phyloP scores from a whole-genome alignment of 2,113 vertebrate genomes.

The Cynopterus brachyotis region DNA sequence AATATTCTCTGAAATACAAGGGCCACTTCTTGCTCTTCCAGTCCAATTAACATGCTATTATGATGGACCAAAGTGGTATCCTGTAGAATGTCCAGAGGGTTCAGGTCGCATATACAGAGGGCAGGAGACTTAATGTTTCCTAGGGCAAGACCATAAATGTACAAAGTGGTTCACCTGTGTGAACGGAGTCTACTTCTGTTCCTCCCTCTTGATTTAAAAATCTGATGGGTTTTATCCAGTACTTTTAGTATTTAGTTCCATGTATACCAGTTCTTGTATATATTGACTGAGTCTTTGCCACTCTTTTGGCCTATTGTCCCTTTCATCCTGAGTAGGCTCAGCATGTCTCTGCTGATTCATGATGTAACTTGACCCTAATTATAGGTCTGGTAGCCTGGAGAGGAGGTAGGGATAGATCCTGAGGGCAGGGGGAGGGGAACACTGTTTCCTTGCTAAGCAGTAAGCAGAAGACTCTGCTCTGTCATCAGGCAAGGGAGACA shows the following conservation, averaged over 20 bases:
- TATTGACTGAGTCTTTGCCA: not conserved
- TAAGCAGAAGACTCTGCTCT: not conserved
- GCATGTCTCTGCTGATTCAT: not conserved
- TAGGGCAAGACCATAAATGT: not conserved
- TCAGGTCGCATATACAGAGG: not conserved
- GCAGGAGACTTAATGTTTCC: not conserved
- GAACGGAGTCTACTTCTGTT: not conserved
- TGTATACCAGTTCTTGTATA: not conserved
- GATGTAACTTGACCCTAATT: not conserved
- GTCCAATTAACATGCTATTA: not conserved
- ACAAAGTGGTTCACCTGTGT: not conserved
- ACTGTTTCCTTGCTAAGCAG: not conserved
- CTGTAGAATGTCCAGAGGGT: not conserved
- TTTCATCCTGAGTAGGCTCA: not conserved
- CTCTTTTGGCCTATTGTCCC: not conserved
- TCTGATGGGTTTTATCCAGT: not conserved
- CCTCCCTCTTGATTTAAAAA: not conserved
- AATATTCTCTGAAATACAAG: not conserved
- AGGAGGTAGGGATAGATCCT: not conserved
- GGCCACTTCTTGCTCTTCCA: not conserved
- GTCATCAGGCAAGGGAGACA: not conserved
- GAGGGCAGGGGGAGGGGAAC: not conserved
- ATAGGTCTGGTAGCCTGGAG: not conserved
- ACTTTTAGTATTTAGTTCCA: not conserved
- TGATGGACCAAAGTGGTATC: not conserved